Evolutionary conservation across 2,797 vertebrate genomes (phyloP).

Genomic region (Pseudocheirus occidentalis): DNA sequence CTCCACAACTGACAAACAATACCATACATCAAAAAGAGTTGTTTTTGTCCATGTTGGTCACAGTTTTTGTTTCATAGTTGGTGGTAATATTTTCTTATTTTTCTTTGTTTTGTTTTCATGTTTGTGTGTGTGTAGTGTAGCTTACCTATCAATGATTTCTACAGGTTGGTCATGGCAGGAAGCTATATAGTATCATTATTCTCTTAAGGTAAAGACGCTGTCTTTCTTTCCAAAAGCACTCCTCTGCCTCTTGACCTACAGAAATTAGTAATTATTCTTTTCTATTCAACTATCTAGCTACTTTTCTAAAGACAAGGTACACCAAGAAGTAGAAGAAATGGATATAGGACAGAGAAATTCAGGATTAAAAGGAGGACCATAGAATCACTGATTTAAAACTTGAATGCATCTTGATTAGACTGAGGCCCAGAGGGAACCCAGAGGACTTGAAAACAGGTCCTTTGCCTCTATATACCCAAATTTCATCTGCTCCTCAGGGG

Average conservation of each 20-base stretch:
- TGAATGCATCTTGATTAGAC: neutral
- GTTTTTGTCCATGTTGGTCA: slow-evolving; percentile 7
- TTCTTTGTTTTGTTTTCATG: neutral
- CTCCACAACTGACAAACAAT: slow-evolving; percentile 25
- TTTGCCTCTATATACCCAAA: neutral
- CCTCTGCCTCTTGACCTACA: slow-evolving; percentile 53
- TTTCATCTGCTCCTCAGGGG: neutral
- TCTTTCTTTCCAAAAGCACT: slow-evolving; percentile 14
- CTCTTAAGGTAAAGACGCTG: slow-evolving; percentile 45
- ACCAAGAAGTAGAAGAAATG: slow-evolving; percentile 49
- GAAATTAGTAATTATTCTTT: slow-evolving; percentile 40
- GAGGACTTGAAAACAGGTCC: neutral
- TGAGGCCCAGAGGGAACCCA: neutral
- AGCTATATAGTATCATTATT: slow-evolving; percentile 47
- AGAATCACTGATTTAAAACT: neutral
- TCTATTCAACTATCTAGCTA: slow-evolving; percentile 40
- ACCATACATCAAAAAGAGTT: slow-evolving; percentile 56
- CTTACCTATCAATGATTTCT: slow-evolving; percentile 44
- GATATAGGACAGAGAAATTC: slow-evolving; percentile 6
- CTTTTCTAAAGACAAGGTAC: slow-evolving; percentile 45
- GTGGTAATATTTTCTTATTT: neutral
- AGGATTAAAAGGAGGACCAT: neutral
- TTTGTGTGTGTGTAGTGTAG: neutral
- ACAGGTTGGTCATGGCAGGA: slow-evolving; percentile 2
- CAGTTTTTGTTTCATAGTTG: neutral